Percentiles rank a stretch among this genome's conserved stretches.
Evolutionary conservation across 1,140 invertebrate species (phyloP).

Genomic region (Drosophila funebris): DNA sequence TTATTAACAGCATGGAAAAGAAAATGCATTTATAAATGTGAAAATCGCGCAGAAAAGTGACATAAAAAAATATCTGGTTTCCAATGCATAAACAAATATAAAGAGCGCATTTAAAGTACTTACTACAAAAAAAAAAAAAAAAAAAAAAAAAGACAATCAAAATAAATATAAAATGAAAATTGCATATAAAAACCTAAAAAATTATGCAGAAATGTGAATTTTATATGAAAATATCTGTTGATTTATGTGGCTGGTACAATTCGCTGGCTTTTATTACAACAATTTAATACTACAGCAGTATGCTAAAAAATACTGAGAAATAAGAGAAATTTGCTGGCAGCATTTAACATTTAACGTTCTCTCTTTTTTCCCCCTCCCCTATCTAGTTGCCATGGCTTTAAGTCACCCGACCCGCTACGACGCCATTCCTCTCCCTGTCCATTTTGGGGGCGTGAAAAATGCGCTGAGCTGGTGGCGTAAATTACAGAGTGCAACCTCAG

Average conservation of each 20-base stretch:
- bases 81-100: conserved; percentile 44
- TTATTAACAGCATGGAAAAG: conserved; percentile 12
- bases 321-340: conserved; percentile 4
- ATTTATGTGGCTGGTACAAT: conserved; percentile 39
- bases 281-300: conserved; percentile 33
- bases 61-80: conserved; percentile 15
- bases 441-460: conserved; percentile 38
- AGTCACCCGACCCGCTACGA: neutral
- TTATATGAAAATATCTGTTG: conserved; percentile 40
- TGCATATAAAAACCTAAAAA: conserved; percentile 14
- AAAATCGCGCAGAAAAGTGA: conserved; percentile 12
- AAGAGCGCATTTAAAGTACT: conserved; percentile 29
- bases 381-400: conserved; percentile 5
- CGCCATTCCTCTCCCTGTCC: neutral
- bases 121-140: neutral
- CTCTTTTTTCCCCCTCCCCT: neutral
- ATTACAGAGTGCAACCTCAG: conserved; percentile 40
- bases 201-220: conserved; percentile 36
- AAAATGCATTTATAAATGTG: conserved; percentile 16
- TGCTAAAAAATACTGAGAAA: conserved; percentile 8
- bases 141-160: neutral
- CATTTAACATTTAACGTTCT: too few relatives aligned
- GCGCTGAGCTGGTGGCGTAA: conserved; percentile 33
- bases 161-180: conserved; percentile 19
- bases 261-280: conserved; percentile 43